Base-by-base conservation (phyloP, 2,797 vertebrate species). In the Paramormyrops hopkinsi region DNA sequence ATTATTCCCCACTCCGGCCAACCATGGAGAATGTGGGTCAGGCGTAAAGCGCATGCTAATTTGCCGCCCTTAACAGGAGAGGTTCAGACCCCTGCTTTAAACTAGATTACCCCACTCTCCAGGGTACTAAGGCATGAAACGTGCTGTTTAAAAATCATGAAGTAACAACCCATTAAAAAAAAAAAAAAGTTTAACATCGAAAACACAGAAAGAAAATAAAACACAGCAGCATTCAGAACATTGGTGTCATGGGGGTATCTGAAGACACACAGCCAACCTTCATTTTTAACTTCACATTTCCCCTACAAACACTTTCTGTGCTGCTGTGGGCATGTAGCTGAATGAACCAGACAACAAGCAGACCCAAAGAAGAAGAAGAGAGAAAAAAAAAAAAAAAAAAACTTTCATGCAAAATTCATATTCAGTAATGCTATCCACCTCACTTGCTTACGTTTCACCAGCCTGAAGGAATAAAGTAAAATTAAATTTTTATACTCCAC, bases 81-180 rank as follows among this genome's bases (percentile, higher is more conserved):
- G 73, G 87, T 54, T 91, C 65, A 62, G 79, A 79, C 65, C 65
- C 89, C 53, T 90, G 65, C 85, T 73, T 89, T 76, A 93, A 76
- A 76, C 14, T 41, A 37, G 93, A 93, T 94, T 90, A 91, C 53
- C 90, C 88, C 90, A 92, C 88, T 89, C 22, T 62, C 84, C 82
- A 6, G 29, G 51, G 25, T 50, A 9, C 56, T 56, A n/a, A 79
- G 44, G 50, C 53, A 33, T 7, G 46, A 76, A 73, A 89, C 19
- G 8, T 33, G 14, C 9, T 0, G 17, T 12, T 50, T 85, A 85
- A 51, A 85, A 85, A 50, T 84, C 46, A 44, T 48, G n/a, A 84
- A 50, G 25, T 29, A 19, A 37, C 8, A 65, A 4, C 56, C 83
- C 76, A 37, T 89, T n/a, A 12, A 25, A 37, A 79, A 29, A 65